Conservation (phyloP, 2,797 vertebrate species). For the Thaleichthys pacificus region DNA sequence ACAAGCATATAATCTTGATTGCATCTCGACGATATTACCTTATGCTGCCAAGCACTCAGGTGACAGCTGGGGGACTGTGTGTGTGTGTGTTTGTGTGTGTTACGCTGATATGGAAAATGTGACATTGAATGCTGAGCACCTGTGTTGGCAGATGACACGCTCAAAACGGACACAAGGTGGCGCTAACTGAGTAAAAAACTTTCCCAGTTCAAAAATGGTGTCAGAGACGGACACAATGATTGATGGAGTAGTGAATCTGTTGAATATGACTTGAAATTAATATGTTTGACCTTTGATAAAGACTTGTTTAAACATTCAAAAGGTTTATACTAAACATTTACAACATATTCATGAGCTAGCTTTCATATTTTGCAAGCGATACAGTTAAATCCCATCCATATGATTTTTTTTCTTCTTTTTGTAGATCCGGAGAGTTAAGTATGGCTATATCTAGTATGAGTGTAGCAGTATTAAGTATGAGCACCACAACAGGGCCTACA, state of each 20-base stretch:
- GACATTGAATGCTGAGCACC: conserved; percentile 67
- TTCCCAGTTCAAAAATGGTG: conserved; percentile 25
- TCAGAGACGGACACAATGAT: not conserved
- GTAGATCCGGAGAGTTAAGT: too few relatives aligned
- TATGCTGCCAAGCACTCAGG: conserved; percentile 64
- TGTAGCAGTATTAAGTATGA: conserved; percentile 11
- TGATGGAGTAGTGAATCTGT: not conserved
- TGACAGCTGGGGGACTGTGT: conserved; percentile 65
- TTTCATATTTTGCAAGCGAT: conserved; percentile 58
- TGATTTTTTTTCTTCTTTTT: conserved; percentile 5
- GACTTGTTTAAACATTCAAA: not conserved
- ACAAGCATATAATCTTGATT: conserved; percentile 71
- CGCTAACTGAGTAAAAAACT: conserved; percentile 56
- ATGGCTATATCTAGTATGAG: not conserved
- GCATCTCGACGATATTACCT: conserved; percentile 69
- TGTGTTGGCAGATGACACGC: conserved; percentile 35
- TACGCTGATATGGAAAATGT: conserved; percentile 55
- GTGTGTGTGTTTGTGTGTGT: conserved; percentile 6
- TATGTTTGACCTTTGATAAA: not conserved
- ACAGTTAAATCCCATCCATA: conserved; percentile 61
- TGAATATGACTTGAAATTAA: not conserved
- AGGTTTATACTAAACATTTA: not conserved
- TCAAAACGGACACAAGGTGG: conserved; percentile 58
- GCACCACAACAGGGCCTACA: too few relatives aligned
- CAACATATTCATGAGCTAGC: conserved; percentile 53